A percentile compares a stretch with the other conserved stretches of the same genome.
phyloP scores from a whole-genome alignment of 2,797 vertebrate species.

The Alauda arvensis region DNA sequence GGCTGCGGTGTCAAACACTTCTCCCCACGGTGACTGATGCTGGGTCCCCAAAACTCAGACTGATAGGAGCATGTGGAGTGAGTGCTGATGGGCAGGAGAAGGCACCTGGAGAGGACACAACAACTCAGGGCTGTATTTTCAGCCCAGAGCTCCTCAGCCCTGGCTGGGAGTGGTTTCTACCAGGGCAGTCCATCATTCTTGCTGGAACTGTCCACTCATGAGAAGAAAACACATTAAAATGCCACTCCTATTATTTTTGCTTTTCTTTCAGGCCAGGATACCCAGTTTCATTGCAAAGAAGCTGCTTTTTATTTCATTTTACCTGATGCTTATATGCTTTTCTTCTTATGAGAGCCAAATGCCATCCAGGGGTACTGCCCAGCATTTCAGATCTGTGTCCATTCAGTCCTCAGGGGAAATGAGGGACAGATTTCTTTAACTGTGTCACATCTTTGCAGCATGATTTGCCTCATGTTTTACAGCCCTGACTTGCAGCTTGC shows the following conservation, averaged over 20 bases:
- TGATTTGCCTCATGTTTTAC: background rate
- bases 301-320: background rate
- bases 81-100: background rate
- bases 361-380: fast-evolving
- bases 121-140: background rate
- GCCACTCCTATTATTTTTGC: background rate
- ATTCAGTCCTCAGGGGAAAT: background rate
- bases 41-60: background rate
- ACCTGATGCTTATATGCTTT: fast-evolving
- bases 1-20: background rate
- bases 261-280: background rate
- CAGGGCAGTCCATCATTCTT: background rate
- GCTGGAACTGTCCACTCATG: background rate
- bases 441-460: background rate
- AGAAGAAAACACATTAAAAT: background rate
- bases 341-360: background rate
- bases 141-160: background rate
- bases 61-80: background rate
- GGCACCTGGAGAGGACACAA: background rate
- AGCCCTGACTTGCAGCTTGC: background rate
- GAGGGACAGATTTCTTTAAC: background rate
- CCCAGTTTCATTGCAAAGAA: background rate
- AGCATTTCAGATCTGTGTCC: background rate
- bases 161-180: background rate
- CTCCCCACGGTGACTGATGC: background rate